Conservation (phyloP, 1,140 invertebrate species). For the Saccostrea cuccullata region DNA sequence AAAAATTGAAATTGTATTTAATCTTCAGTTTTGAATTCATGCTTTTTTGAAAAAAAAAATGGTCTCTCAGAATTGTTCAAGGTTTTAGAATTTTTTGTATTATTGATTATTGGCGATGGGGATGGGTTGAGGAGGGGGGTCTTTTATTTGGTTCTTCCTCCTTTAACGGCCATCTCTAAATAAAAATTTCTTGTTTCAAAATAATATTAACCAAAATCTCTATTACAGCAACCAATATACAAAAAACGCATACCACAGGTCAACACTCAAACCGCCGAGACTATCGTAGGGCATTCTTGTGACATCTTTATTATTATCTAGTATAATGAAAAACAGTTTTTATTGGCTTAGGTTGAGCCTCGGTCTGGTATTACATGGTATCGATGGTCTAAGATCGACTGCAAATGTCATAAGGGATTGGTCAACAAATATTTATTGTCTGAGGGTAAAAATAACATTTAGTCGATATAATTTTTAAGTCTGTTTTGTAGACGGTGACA, state of each 20-base stretch:
- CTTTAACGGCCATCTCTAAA: too few relatives aligned
- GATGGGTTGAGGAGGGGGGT: too few relatives aligned
- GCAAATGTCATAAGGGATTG: neutral
- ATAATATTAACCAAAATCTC: neutral
- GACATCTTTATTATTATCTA: constrained; percentile 18
- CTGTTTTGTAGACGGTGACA: neutral
- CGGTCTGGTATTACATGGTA: constrained; percentile 16
- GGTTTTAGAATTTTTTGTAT: too few relatives aligned
- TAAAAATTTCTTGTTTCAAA: too few relatives aligned
- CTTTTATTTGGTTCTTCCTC: too few relatives aligned
- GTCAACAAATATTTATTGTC: neutral
- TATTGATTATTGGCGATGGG: too few relatives aligned
- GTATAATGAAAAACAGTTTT: constrained; percentile 23
- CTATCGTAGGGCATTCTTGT: neutral
- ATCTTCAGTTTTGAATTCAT: too few relatives aligned
- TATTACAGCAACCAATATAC: neutral
- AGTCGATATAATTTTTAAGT: neutral
- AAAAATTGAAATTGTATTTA: too few relatives aligned
- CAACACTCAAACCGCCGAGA: neutral
- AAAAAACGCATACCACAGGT: neutral
- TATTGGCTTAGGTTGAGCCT: neutral
- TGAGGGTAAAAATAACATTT: neutral
- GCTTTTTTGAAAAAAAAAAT: too few relatives aligned
- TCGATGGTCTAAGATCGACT: neutral
- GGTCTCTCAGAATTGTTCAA: too few relatives aligned